Evolutionary conservation across 2,888 invertebrate species (phyloP).

Genomic region (Plusia festucae): DNA sequence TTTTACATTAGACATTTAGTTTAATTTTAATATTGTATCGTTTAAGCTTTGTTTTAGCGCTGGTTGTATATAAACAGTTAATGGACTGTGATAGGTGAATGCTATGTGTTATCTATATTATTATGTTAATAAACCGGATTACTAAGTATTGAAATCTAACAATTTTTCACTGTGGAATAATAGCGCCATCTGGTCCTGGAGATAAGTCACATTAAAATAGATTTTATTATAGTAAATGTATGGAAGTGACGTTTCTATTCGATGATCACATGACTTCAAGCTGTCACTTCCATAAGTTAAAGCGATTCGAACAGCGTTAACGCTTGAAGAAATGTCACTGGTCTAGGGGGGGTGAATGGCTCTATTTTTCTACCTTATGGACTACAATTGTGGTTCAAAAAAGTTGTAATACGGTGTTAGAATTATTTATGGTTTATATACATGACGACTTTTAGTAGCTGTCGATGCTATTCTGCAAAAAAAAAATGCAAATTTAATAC

Average conservation of each 20-base stretch:
- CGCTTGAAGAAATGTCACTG: too few species aligned
- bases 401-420: not conserved
- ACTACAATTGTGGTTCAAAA: too few species aligned
- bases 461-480: too few species aligned
- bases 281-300: too few species aligned
- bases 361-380: not conserved
- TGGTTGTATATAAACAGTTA: slow-evolving; percentile 39
- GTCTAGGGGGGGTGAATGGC: too few species aligned
- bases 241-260: too few species aligned
- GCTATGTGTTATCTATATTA: slow-evolving; percentile 22
- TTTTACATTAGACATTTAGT: slow-evolving; percentile 68
- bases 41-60: slow-evolving; percentile 52
- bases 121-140: slow-evolving; percentile 23
- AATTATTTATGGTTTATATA: not conserved
- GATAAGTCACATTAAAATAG: too few species aligned
- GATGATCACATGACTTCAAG: too few species aligned
- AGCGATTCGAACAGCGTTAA: too few species aligned
- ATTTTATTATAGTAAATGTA: too few species aligned
- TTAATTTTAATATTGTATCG: slow-evolving; percentile 53
- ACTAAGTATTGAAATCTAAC: not conserved
- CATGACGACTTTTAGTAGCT: not conserved
- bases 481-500: too few species aligned
- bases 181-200: too few species aligned
- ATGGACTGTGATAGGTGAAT: slow-evolving; percentile 41
- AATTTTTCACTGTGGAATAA: not conserved